phyloP scores from a whole-genome alignment of 2,888 invertebrate genomes.

The Julus scanicus region DNA sequence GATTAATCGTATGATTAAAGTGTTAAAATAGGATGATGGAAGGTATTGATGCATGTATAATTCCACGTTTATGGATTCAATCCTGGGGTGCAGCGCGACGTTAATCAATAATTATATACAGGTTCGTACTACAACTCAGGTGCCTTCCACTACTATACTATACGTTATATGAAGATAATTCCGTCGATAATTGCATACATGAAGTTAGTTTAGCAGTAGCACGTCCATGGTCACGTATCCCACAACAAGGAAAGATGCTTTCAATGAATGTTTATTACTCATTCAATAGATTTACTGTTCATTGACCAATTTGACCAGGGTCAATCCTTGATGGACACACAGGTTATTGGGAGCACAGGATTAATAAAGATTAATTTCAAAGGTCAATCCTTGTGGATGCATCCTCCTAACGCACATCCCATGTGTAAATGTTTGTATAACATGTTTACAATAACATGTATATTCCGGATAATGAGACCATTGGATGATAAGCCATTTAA shows the following conservation, averaged over 20 bases:
- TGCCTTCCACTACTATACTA: neutral
- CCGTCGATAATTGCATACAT: neutral
- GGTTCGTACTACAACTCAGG: neutral
- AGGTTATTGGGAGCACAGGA: neutral
- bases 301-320: neutral
- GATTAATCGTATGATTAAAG: conserved; percentile 27
- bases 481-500: too few species aligned
- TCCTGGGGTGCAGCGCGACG: neutral
- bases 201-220: neutral
- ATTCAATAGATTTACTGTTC: neutral
- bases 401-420: too few species aligned
- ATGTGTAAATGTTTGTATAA: too few species aligned
- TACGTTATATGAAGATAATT: neutral
- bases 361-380: neutral
- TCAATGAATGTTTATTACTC: neutral
- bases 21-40: neutral
- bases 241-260: neutral
- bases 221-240: neutral
- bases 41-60: neutral
- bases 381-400: neutral
- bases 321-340: neutral
- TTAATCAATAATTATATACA: conserved; percentile 7
- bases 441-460: too few species aligned
- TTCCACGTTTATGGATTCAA: conserved; percentile 12
- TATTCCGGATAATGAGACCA: too few species aligned